Evolutionary conservation across 2,113 vertebrate genomes (phyloP), one percentile per base, ranked within the genome.

Genomic region (Budorcas taxicolor): DNA sequence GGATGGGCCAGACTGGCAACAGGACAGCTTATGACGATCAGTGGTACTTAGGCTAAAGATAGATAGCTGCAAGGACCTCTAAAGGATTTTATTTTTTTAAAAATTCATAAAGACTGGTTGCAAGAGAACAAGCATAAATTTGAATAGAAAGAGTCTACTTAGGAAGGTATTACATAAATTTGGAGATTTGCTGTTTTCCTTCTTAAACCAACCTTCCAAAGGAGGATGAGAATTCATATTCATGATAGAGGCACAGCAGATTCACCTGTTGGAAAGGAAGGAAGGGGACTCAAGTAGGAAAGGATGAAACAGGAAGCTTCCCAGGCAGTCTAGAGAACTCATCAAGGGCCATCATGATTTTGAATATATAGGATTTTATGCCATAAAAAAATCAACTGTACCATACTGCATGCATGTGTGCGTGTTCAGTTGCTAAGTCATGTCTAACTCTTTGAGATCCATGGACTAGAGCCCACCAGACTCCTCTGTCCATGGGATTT

Each of bases 1-100:
- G 23, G 1, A 10, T 6, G 52, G 8, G 7, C 13, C 45, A 9
- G 16, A 25, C 21, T 2, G 21, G 25, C 23, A 16, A 55, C 5
- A 50, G 17, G 6, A 27, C 4, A 1, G 9, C 33, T 3, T 4
- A 14, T 7, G n/a, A 5, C 27, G 19, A 43, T 11, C 17, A 11
- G 1, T 3, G 7, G 6, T 6, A 27, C 23, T 43, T 50, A 10
- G 5, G 27, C 43, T 81, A 31, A 85, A 74, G 62, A 47, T 0
- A 74, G 60, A 47, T 0, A 67, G 52, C 1, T 50, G 17, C 13
- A 52, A 67, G 33, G 62, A 40, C 7, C 15, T 91, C 14, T 36
- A 16, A 58, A 78, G 11, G 23, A 19, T 33, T 53, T 53, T 55
- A 12, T 45, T 10, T 45, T 9, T 45, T 21, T 31, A 21, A 29